Base-by-base conservation (phyloP, 1,140 invertebrate genomes). In the Trichogramma pretiosum region DNA sequence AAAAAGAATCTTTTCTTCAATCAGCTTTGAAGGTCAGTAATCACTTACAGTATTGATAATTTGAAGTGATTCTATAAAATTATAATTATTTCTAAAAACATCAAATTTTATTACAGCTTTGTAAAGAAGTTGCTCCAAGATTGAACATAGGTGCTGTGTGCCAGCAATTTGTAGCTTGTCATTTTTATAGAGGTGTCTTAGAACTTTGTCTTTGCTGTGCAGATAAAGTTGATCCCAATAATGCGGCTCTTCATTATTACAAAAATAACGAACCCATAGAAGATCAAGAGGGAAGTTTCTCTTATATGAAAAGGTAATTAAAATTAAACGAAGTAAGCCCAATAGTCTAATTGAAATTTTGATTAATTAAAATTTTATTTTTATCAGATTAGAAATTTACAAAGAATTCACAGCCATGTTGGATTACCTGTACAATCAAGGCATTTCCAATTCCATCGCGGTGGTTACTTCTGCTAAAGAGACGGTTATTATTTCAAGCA, bases 201-300 rank as follows among this genome's bases (percentile, higher is more conserved):
- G 89, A 97, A 59, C 68, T 98, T 4, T 87, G 88, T 60, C 74
- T 88, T 1, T 80, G 82, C 3, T 89, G 87, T 62, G 92, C 90
- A 1, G 74, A 80, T 30, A 89, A 87, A 65, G 72, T 85, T 18
- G 94, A 98, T 74, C 88, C 91, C 0, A 87, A 91, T 47, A 83
- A 89, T 54, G 78, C 89, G 22, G 94, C 89, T 1, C 64, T 90
- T 11, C 87, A 93, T 68, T 96, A 82, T 72, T 95, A 96, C 63
- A 83, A 83, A 54, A 89, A 85, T 59, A 84, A 84, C 46, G 85
- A 92, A 63, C 87, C 86, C 1, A 57, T 67, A 14, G 84, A 84
- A 39, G 92, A 94, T 72, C 74, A 81, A 46, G 82, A 87, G 55
- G 85, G 85, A 16, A 82, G 81, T 58, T 58, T 80, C 5, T 81